Base-by-base conservation (phyloP, 2,113 vertebrate species). In the Thalassoma bifasciatum region DNA sequence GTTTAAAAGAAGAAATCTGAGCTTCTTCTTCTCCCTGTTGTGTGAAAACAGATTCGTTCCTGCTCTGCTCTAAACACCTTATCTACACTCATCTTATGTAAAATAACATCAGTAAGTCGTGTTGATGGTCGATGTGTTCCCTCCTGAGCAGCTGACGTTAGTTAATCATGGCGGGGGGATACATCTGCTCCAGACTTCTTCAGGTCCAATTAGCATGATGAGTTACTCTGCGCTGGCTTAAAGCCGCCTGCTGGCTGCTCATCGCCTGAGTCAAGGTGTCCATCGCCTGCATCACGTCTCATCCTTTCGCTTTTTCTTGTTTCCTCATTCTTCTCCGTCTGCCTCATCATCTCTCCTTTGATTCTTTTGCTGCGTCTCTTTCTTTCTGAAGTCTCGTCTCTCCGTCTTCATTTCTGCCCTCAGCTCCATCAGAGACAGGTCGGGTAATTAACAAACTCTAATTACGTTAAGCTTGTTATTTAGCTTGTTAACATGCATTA, bases 401-500 rank as follows among this genome's bases (percentile, higher is more conserved):
- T 49, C 51, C 26, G 3, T 40, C 72, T 58, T 47, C 21, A 5
- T 54, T 53, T n/a, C 57, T 21, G 50, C 30, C 58, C 34, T 9
- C 17, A 70, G 59, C 59, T 59, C 60, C 38, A 34, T 59, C 52
- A 72, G 46, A 60, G 50, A 24, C 40, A 36, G 56, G 47, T 65
- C 38, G 8, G 1, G n/a, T 46, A 10, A 70, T 77, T 70, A 70
- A 30, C 50, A 10, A 36, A 13, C 64, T 75, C 46, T 63, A 78
- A 85, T 81, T 71, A 19, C 49, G 22, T 51, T n/a, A 36, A 71
- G 78, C 74, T 75, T 66, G 79, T 78, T 78, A 42, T 49, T 79
- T 57, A 72, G 66, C 76, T 63, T 67, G 81, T 75, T 79, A 84
- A 79, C 81, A 79, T 21, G 52, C 56, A 62, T 78, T 78, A 13